A percentile compares a stretch with the other conserved stretches of the same genome.
phyloP scores from a whole-genome alignment of 2,797 vertebrate species.

The Distichodus sexfasciatus region DNA sequence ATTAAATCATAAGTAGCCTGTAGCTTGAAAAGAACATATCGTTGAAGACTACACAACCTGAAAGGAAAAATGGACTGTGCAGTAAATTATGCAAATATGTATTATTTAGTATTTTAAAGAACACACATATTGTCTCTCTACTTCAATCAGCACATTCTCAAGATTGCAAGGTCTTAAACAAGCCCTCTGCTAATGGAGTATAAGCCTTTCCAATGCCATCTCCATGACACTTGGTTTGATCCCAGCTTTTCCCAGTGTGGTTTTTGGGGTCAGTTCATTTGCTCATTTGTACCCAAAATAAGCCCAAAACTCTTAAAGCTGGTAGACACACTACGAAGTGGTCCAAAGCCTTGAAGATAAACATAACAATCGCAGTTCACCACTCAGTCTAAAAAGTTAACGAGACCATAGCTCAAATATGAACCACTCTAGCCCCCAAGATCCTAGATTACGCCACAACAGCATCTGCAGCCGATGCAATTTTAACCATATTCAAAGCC shows the following conservation, averaged over 20 bases:
- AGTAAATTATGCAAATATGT: too few species aligned
- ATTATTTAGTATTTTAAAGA: too few species aligned
- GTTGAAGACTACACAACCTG: too few species aligned
- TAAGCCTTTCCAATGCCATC: conserved; percentile 1
- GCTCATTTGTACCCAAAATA: conserved; percentile 5
- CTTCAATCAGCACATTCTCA: too few species aligned
- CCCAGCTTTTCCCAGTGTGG: conserved; percentile 23
- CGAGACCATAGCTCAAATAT: neutral
- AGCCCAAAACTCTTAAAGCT: conserved; percentile 13
- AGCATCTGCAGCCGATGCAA: conserved; percentile 14
- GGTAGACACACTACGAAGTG: neutral
- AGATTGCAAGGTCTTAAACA: neutral
- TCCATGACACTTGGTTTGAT: conserved; percentile 4
- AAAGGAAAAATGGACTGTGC: too few species aligned
- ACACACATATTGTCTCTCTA: too few species aligned
- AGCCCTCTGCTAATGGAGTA: neutral
- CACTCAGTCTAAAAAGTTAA: conserved; percentile 17
- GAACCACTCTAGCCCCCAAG: neutral
- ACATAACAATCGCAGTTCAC: conserved; percentile 22
- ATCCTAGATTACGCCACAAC: neutral
- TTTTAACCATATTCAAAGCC: conserved; percentile 13
- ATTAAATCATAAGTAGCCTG: too few species aligned
- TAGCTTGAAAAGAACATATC: too few species aligned
- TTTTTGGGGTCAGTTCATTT: conserved; percentile 9
- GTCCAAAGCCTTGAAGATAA: conserved; percentile 23